Percentiles rank a stretch among this genome's conserved stretches.
These are phyloP conservation scores for Asbolus verrucosus DNA, from an alignment of 1,140 invertebrate species.

Conservation along the genomic window DNA sequence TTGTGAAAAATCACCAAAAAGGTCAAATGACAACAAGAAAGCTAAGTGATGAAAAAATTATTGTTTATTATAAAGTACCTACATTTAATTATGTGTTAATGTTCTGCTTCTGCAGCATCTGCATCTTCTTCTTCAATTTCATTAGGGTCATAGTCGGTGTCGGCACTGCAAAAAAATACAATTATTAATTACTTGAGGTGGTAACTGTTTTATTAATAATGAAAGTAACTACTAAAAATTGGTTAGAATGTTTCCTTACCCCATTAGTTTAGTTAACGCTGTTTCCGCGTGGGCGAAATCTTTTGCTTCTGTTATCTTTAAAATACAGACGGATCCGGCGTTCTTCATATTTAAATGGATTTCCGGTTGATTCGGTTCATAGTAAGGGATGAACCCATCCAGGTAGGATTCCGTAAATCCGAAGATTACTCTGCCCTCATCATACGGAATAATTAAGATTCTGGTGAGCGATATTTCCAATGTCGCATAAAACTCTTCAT, in stretches of 20 bases:
- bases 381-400: neutral
- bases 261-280: neutral
- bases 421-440: neutral
- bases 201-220: neutral
- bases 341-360: neutral
- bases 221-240: neutral
- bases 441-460: neutral
- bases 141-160: too few relatives aligned
- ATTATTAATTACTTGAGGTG: slow-evolving; percentile 65
- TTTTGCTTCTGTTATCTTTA: neutral
- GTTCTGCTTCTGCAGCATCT: too few relatives aligned
- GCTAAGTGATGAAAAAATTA: too few relatives aligned
- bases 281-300: neutral
- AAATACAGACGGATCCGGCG: neutral
- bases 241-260: neutral
- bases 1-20: too few relatives aligned
- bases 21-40: too few relatives aligned
- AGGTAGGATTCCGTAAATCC: neutral
- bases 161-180: too few relatives aligned
- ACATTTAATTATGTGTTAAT: too few relatives aligned
- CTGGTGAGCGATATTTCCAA: neutral
- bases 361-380: neutral
- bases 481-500: neutral
- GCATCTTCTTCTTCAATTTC: too few relatives aligned
- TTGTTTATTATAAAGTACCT: too few relatives aligned